A percentile compares a stretch with the other conserved stretches of the same genome.
These are phyloP conservation scores for Himalopsyche kuldschensis DNA, from an alignment of 2,888 invertebrate species.

Conservation along the genomic window DNA sequence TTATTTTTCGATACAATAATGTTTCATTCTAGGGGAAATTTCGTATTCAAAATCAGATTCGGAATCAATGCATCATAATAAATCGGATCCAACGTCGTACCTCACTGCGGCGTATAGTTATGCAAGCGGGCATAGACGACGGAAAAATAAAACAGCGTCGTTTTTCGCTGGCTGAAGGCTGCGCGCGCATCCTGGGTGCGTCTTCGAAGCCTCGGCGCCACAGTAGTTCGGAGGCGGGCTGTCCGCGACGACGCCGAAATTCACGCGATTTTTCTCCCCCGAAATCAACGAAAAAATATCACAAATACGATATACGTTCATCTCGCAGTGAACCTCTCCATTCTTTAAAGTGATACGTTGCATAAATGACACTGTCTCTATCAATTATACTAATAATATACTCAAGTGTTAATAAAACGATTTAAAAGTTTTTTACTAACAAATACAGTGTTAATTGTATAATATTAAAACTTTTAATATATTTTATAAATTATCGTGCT, in stretches of 20 bases:
- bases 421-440: no score
- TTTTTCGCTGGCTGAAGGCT: not conserved
- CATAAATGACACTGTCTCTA: no score
- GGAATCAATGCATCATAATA: not conserved
- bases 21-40: no score
- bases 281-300: not conserved
- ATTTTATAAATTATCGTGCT: no score
- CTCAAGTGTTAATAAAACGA: no score
- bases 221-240: slow-evolving; percentile 13
- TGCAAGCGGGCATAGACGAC: slow-evolving; percentile 5
- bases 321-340: not conserved
- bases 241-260: not conserved
- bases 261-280: not conserved
- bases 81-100: not conserved
- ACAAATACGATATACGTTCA: not conserved
- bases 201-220: slow-evolving; percentile 4
- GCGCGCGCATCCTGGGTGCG: slow-evolving; percentile 37
- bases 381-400: no score
- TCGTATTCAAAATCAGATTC: not conserved
- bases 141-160: slow-evolving; percentile 5
- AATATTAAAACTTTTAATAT: no score
- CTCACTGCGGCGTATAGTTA: slow-evolving; percentile 5
- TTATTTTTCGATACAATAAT: no score
- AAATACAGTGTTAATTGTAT: no score
- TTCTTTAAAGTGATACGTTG: no score